Conservation (phyloP, 1,140 invertebrate genomes). For the Drosophila pseudoobscura region DNA sequence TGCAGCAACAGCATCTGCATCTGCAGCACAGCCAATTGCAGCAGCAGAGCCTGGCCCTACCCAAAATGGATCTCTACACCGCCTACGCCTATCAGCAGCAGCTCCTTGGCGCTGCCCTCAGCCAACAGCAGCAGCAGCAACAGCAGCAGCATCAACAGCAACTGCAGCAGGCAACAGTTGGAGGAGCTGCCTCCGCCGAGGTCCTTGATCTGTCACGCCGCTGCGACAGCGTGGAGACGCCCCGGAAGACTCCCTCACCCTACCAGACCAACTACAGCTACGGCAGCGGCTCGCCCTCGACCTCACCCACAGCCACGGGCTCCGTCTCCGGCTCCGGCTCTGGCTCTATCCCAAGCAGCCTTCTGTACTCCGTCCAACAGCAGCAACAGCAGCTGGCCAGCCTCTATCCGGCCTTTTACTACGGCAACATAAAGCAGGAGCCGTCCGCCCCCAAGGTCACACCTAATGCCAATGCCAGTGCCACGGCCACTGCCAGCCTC, state of each 20-base stretch:
- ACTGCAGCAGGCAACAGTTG: conserved; percentile 25
- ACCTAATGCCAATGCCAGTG: conserved; percentile 5
- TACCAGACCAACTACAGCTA: conserved; percentile 75
- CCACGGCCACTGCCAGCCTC: conserved; percentile 59
- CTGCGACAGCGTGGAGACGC: conserved; percentile 78
- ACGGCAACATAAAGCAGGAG: conserved; percentile 69
- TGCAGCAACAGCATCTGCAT: conserved; percentile 35
- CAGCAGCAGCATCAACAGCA: conserved; percentile 42
- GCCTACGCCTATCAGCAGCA: conserved; percentile 81
- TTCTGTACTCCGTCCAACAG: conserved; percentile 60
- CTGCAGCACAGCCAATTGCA: conserved; percentile 46
- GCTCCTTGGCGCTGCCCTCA: conserved; percentile 61
- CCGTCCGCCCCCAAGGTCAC: conserved; percentile 6
- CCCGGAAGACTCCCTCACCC: conserved; percentile 78
- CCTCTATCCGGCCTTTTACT: conserved; percentile 73
- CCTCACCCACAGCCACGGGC: conserved; percentile 51
- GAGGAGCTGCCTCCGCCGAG: conserved; percentile 43
- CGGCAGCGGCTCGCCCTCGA: conserved; percentile 61
- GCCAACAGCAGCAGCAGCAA: conserved; percentile 56
- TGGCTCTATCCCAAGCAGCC: conserved; percentile 37
- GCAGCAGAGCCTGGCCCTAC: conserved; percentile 37
- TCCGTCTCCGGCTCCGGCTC: no score
- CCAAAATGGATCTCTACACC: conserved; percentile 76
- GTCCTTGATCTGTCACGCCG: conserved; percentile 81
- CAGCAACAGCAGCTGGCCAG: conserved; percentile 58